Base-by-base conservation (phyloP, 2,888 invertebrate genomes). In the Amiota mariae region DNA sequence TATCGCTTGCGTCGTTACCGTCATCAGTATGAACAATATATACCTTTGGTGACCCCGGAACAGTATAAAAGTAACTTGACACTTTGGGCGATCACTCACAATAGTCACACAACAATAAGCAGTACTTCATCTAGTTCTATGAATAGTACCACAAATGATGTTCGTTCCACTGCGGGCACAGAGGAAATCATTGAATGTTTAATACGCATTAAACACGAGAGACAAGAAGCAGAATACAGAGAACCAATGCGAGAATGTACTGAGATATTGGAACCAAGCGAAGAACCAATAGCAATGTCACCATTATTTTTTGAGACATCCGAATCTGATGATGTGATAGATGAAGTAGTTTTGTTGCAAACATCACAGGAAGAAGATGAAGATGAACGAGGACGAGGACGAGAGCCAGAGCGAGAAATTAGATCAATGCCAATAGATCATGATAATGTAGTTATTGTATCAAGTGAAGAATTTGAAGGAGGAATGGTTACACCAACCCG, bases 1-100 rank as follows among this genome's bases (percentile, higher is more conserved):
- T 89, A 84, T 75, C 89, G 89, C 6, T 72, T 90, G 64, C 85
- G 90, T 56, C 88, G 89, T 6, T 90, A 89, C 75, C 84, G 89
- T 2, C 88, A 90, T 75, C 90, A 89, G 73, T 89, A 79, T 57
- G 88, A 88, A 49, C 80, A 85, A 13, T 78, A 79, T 24, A 70
- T 90, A 15, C 90, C 90, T 0, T 77, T 90, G 47, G 88, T 87
- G 1, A 73, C 82, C n/a, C 20, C 72, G 1, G 84, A 81, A 54
- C 85, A 85, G 12, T 88, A 87, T 75, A 83, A 84, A 72, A 81
- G 73, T 4, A 87, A 86, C 76, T 72, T 90, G 1, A 79, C 82
- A 9, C 76, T 84, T 12, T 89, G 89, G 89, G 46, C 79, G 70
- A 56, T 12, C 46, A 54, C 71, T 15, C 78, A 78, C 9, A 80